Percentiles rank a stretch among this genome's conserved stretches.
phyloP scores from a whole-genome alignment of 2,888 invertebrate genomes.

The Carterocephalus palaemon region DNA sequence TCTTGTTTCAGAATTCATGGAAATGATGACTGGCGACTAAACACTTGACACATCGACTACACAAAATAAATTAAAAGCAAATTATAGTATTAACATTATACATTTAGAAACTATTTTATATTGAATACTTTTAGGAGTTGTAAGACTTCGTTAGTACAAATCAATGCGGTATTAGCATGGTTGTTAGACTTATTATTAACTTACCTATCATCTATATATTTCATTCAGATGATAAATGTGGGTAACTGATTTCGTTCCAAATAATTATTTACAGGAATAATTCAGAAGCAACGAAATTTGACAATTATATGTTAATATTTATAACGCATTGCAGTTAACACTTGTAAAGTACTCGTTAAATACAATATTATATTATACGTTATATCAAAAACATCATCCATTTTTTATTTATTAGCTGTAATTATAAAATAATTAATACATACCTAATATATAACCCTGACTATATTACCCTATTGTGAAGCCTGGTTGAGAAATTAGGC shows the following conservation, averaged over 20 bases:
- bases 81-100: slow-evolving; percentile 35
- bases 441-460: no score
- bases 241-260: slow-evolving; percentile 53
- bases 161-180: slow-evolving; percentile 69
- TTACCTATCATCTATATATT: slow-evolving; percentile 25
- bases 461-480: no score
- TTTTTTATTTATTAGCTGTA: slow-evolving; percentile 4
- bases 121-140: slow-evolving; percentile 50
- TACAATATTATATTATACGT: slow-evolving; percentile 36
- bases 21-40: slow-evolving; percentile 96
- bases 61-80: slow-evolving; percentile 34
- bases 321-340: slow-evolving; percentile 52
- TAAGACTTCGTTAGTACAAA: slow-evolving; percentile 68
- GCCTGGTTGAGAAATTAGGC: no score
- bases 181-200: slow-evolving; percentile 16
- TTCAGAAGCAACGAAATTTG: slow-evolving; percentile 53
- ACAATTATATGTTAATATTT: slow-evolving; percentile 66
- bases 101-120: slow-evolving; percentile 51
- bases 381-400: background rate
- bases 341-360: slow-evolving; percentile 29
- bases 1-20: slow-evolving; percentile 91
- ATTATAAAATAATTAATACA: no score
- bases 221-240: slow-evolving; percentile 62
- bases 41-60: no score
- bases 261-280: slow-evolving; percentile 71